A percentile compares a stretch with the other conserved stretches of the same genome.
These are phyloP conservation scores for Notodonta ziczac DNA, from an alignment of 2,888 invertebrate genomes.

Conservation along the genomic window DNA sequence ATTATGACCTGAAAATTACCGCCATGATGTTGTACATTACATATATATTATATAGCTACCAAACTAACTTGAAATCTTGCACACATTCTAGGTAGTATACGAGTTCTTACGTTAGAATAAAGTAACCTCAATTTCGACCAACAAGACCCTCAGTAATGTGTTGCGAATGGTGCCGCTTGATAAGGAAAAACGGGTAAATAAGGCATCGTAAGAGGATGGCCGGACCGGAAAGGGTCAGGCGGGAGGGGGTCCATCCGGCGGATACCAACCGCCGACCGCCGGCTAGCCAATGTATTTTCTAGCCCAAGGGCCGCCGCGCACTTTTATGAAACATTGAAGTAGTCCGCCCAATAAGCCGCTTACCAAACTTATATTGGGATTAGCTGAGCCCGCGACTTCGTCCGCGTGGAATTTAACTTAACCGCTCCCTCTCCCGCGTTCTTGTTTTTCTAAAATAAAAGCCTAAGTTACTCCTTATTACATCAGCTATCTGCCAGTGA, in stretches of 20 bases:
- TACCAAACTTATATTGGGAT: constrained; percentile 1
- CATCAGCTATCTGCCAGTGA: no score
- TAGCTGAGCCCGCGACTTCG: no score
- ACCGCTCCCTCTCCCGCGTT: no score
- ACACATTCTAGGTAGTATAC: constrained; percentile 34
- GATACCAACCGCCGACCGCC: constrained; percentile 58
- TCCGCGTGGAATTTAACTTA: no score
- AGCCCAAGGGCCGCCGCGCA: constrained; percentile 44
- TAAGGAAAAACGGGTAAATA: constrained; percentile 83
- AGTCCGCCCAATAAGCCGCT: constrained; percentile 32
- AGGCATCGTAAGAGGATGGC: constrained; percentile 61
- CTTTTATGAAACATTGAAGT: constrained; percentile 59
- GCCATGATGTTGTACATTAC: constrained; percentile 43
- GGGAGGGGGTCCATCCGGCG: constrained; percentile 56
- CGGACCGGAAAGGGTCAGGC: constrained; percentile 63
- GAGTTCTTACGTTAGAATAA: constrained; percentile 46
- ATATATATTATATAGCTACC: constrained; percentile 36
- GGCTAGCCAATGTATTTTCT: constrained; percentile 53
- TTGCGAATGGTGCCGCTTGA: constrained; percentile 76
- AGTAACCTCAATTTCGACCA: constrained; percentile 67
- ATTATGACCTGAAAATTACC: constrained; percentile 26
- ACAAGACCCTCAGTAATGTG: constrained; percentile 71
- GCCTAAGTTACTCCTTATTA: no score
- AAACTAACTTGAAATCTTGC: constrained; percentile 44
- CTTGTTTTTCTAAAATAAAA: no score